Base-by-base conservation (phyloP, 2,113 vertebrate species). In the Dunckerocampus dactyliophorus region DNA sequence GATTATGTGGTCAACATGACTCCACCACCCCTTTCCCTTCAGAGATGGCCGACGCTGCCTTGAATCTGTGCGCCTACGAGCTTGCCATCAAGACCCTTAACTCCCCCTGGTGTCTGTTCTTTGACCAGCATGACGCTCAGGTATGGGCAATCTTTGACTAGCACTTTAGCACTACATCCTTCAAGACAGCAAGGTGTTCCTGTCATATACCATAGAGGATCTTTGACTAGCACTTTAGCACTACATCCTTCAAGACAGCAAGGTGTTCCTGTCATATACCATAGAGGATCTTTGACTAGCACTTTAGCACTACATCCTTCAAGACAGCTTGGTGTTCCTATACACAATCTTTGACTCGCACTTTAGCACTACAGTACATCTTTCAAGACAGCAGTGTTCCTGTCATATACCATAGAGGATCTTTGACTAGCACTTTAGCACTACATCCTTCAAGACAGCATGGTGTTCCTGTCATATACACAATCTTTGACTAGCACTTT, bases 1-100 rank as follows among this genome's bases (percentile, higher is more conserved):
- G 24, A 28, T 28, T 5, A 28, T 28, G 24, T 28, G 24, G n/a
- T n/a, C 24, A 28, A 1, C 28, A 2, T 17, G 24, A 34, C 31
- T 8, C 31, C 31, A 5, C 31, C 24, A 2, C 14, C 46, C 46
- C 46, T 47, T 47, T 47, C 9, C 4, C 13, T 3, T 12, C 88
- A 99, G 95, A 98, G 79, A 90, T 93, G 77, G 87, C 93, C 22
- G 93, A 97, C 76, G 93, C 94, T 71, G 94, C 92, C 20, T 97
- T 98, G 88, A 93, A 95, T 67, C 84, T 96, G 60, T 99, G 95
- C 62, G 94, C 94, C 0, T 97, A 95, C 5, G 96, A 96, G 76
- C 88, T 98, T 79, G 91, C 94, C 64, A 93, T 99, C 82, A 94
- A 87, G 72, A 90, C 90, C 1, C 67, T 89, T 64, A 93, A 93